Base-by-base conservation (phyloP, 2,113 vertebrate genomes). In the Cranoglanis bouderius region DNA sequence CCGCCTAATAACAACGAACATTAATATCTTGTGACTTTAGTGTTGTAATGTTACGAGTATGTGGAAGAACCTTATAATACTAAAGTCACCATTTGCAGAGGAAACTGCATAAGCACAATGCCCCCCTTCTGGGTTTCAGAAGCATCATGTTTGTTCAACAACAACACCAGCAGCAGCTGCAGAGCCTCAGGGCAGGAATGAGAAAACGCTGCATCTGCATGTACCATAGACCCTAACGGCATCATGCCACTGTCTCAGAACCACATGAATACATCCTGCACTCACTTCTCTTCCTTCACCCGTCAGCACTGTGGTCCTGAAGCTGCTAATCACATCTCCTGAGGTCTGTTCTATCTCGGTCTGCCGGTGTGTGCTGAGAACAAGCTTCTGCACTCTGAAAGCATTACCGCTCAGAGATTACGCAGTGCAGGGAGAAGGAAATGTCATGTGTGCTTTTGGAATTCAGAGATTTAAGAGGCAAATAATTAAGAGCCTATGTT, bases 281-380 rank as follows among this genome's bases (percentile, higher is more conserved):
- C 86, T 13, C 16, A 29, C 21, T 18, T 80, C 12, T 26, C 24
- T 38, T 35, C 61, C 9, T 46, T 40, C n/a, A 43, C 32, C 85
- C 38, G 1, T 35, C 46, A 72, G 49, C 49, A 70, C 63, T 18
- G 32, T 26, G 1, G 24, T n/a, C 63, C 32, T 55, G 61, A 87
- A 82, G 63, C 80, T 57, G 24, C 77, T 82, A 82, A 87, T 51
- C 77, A 63, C 19, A 26, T 63, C 87, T 70, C 78, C 72, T 81
- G 88, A 59, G 82, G 67, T 89, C 86, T 82, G 81, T 82, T 90
- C 55, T 70, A 57, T 87, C 81, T 86, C 84, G 51, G 83, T 67
- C 85, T 67, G 55, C 29, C 24, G 59, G 72, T 55, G 13, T 74
- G 63, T 67, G 32, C 35, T 29, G 38, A 85, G 75, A 38, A 53